Evolutionary conservation across 2,888 invertebrate genomes (phyloP).

Genomic region (Poecilobothrus nobilitatus): DNA sequence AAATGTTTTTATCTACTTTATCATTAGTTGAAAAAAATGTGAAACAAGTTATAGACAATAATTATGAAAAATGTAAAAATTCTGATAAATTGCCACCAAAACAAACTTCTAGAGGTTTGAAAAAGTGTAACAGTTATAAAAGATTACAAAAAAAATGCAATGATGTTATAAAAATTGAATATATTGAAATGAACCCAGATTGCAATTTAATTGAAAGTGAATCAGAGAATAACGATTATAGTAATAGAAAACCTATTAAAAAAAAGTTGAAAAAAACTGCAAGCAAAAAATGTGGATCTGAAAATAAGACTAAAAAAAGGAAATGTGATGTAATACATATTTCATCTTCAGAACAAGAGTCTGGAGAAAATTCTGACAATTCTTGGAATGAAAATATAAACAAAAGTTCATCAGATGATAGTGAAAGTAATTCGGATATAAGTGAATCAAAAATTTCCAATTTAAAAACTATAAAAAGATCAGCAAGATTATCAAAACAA

Average conservation of each 20-base stretch:
- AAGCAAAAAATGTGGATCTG: neutral
- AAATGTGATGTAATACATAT: neutral
- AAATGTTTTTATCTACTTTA: conserved; percentile 8
- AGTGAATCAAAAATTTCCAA: neutral
- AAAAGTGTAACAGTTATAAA: neutral
- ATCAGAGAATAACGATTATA: neutral
- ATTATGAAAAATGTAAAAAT: neutral
- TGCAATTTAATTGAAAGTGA: neutral
- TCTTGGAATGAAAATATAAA: neutral
- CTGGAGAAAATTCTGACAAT: neutral
- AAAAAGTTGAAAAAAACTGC: neutral
- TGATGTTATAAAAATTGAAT: neutral
- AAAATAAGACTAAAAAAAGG: neutral
- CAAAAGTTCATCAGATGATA: neutral
- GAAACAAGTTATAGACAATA: neutral
- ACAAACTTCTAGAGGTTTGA: neutral
- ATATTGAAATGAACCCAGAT: neutral
- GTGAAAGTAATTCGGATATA: neutral
- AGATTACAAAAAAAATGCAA: neutral
- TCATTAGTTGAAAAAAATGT: conserved; percentile 2
- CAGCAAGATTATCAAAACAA: neutral
- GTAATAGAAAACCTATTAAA: neutral
- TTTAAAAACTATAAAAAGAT: neutral
- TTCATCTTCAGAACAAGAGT: neutral
- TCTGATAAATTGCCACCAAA: too few relatives aligned